Percentiles rank a stretch among this genome's conserved stretches.
Evolutionary conservation across 2,797 vertebrate species (phyloP).

Genomic region (Neosalanx taihuensis): DNA sequence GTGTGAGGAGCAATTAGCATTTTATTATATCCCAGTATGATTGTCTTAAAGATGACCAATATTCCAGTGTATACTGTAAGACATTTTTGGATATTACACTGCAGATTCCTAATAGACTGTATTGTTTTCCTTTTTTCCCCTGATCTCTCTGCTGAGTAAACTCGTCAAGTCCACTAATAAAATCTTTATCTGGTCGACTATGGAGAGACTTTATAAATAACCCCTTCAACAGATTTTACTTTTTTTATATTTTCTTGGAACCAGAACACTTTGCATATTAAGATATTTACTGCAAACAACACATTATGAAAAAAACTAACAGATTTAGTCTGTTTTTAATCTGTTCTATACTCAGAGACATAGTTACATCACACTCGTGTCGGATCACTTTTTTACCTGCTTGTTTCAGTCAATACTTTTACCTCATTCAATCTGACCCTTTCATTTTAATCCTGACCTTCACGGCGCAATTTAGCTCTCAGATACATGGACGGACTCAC

Average conservation of each 20-base stretch:
- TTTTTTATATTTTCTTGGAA: background rate
- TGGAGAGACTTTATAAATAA: background rate
- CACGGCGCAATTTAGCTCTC: background rate
- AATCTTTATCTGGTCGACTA: background rate
- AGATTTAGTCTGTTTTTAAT: background rate
- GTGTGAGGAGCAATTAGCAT: constrained; percentile 67
- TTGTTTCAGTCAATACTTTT: background rate
- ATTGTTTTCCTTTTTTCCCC: background rate
- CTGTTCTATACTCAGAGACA: no score
- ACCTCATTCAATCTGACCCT: background rate
- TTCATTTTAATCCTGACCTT: background rate
- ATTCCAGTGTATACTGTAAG: background rate
- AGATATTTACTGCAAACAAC: background rate
- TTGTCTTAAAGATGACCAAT: constrained; percentile 44
- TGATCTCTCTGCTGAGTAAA: background rate
- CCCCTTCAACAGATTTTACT: background rate
- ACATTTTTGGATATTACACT: background rate
- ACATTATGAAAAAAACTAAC: background rate
- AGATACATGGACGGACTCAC: background rate
- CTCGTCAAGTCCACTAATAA: background rate
- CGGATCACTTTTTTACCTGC: background rate
- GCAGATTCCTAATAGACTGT: background rate
- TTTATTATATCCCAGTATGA: constrained; percentile 53
- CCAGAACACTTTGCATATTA: background rate
- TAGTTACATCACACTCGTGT: background rate